These are phyloP conservation scores for Helobdella robusta DNA, from an alignment of 2,888 invertebrate species.

Conservation along the genomic window DNA sequence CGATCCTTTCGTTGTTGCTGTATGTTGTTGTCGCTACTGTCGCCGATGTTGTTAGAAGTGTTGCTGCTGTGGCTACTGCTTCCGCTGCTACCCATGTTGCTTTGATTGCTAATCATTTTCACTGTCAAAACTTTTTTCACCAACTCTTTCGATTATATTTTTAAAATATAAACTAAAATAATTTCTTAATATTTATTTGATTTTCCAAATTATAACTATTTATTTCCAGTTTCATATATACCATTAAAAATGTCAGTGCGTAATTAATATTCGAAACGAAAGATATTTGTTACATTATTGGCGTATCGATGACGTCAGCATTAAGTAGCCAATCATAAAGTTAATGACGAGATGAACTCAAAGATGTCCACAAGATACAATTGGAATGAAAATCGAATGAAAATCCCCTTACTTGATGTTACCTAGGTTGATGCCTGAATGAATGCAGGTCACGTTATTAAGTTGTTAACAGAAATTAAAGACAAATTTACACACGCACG, in stretches of 20 bases:
- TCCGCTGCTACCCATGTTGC: conserved; percentile 10
- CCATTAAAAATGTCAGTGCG: neutral
- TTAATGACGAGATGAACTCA: too few species aligned
- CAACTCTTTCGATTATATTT: too few species aligned
- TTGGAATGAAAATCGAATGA: too few species aligned
- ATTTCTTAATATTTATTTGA: neutral
- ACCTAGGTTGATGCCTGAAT: too few species aligned
- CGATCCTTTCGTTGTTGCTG: conserved; percentile 22
- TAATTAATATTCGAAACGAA: neutral
- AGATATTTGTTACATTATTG: neutral
- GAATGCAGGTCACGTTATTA: too few species aligned
- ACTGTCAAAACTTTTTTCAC: too few species aligned
- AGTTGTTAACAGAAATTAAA: too few species aligned
- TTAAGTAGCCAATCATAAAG: too few species aligned
- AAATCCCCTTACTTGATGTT: too few species aligned
- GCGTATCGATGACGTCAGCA: neutral
- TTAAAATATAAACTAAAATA: neutral
- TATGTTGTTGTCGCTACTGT: neutral
- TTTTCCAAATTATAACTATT: neutral
- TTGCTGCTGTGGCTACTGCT: neutral
- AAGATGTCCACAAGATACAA: too few species aligned
- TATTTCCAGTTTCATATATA: neutral
- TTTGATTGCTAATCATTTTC: neutral
- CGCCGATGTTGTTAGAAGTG: neutral
- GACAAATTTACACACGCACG: too few species aligned